Evolutionary conservation across 2,888 invertebrate genomes (phyloP).

Genomic region (Omphaloscelis lunosa): DNA sequence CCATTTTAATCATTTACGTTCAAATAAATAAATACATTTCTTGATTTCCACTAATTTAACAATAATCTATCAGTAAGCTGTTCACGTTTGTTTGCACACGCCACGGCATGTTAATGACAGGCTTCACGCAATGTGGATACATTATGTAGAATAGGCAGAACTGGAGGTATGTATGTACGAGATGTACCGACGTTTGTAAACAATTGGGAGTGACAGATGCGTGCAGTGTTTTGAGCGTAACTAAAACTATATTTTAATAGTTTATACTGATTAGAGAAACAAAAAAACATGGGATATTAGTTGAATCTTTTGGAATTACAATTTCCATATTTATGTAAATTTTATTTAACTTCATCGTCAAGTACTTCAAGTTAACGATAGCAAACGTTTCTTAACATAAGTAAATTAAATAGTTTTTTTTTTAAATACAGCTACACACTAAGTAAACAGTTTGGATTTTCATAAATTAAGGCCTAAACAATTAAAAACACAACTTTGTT

Average conservation of each 20-base stretch:
- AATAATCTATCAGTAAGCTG: slow-evolving; percentile 65
- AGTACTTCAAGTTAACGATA: background rate
- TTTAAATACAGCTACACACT: background rate
- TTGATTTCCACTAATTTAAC: slow-evolving; percentile 13
- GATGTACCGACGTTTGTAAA: slow-evolving; percentile 25
- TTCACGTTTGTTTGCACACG: slow-evolving; percentile 67
- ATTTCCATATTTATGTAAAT: background rate
- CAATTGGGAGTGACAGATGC: slow-evolving; percentile 24
- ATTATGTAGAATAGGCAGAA: slow-evolving; percentile 14
- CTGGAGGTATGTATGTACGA: background rate
- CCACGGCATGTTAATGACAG: slow-evolving; percentile 63
- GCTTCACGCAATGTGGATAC: slow-evolving; percentile 55
- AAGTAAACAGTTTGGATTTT: background rate
- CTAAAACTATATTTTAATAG: slow-evolving; percentile 24
- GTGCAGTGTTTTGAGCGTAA: slow-evolving; percentile 27
- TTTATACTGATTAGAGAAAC: background rate
- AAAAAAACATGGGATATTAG: background rate
- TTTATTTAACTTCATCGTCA: background rate
- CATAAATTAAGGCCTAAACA: background rate
- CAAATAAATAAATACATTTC: background rate
- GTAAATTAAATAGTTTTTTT: background rate
- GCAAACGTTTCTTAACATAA: background rate
- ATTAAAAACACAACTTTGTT: background rate
- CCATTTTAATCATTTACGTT: no score
- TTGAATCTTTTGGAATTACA: background rate